Evolutionary conservation across 1,140 invertebrate species (phyloP).

Genomic region (Nymphalis io): DNA sequence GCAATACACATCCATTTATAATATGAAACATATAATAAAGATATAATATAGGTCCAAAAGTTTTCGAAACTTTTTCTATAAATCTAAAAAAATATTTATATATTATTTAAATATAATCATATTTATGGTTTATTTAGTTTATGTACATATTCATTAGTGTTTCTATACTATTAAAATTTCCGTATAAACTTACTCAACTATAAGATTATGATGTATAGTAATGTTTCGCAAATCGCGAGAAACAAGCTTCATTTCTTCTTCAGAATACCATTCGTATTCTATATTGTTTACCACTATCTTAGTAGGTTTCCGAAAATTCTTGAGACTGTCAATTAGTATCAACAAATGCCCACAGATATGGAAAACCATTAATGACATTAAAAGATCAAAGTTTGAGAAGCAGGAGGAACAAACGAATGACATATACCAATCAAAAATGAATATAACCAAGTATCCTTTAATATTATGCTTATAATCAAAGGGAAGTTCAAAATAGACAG

Average conservation of each 20-base stretch:
- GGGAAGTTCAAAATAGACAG: slow-evolving; percentile 39
- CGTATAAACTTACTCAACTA: slow-evolving; percentile 39
- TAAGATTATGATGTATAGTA: slow-evolving; percentile 37
- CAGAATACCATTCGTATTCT: slow-evolving; percentile 29
- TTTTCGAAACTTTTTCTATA: slow-evolving; percentile 29
- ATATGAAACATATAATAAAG: slow-evolving; percentile 44
- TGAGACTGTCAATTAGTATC: slow-evolving; percentile 41
- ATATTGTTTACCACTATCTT: slow-evolving; percentile 1
- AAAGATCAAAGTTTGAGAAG: slow-evolving; percentile 40
- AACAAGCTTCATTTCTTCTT: slow-evolving; percentile 29
- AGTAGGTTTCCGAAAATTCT: slow-evolving; percentile 32
- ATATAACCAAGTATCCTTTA: slow-evolving; percentile 33
- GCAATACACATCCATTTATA: slow-evolving; percentile 36
- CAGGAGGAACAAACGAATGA: slow-evolving; percentile 30
- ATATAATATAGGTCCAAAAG: slow-evolving; percentile 39
- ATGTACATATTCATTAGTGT: too few relatives aligned
- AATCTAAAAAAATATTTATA: slow-evolving; percentile 30
- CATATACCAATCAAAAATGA: slow-evolving; percentile 39
- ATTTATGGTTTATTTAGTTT: neutral
- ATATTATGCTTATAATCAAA: slow-evolving; percentile 39
- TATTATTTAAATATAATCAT: neutral
- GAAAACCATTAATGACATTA: slow-evolving; percentile 42
- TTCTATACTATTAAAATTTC: too few relatives aligned
- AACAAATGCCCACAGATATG: slow-evolving; percentile 46
- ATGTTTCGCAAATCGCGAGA: slow-evolving; percentile 20